Evolutionary conservation across 1,140 invertebrate genomes (phyloP).

Genomic region (Dermatophagoides farinae): DNA sequence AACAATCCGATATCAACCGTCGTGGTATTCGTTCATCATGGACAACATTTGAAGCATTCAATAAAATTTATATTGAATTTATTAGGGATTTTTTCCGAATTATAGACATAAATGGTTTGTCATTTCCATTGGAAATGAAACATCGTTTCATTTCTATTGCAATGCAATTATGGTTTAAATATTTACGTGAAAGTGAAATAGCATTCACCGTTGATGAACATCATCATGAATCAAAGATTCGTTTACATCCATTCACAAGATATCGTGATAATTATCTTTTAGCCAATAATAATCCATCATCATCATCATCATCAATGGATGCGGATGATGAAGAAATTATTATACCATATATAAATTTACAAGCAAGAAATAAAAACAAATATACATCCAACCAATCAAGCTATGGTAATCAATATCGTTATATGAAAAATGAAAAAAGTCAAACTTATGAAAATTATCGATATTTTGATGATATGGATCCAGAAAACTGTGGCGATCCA

Average conservation of each 20-base stretch:
- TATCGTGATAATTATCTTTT: slow-evolving; percentile 4
- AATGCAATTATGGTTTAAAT: slow-evolving; percentile 5
- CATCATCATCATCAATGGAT: not conserved
- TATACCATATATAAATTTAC: too few species aligned
- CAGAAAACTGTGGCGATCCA: not conserved
- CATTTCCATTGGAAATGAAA: not conserved
- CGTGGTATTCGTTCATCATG: not conserved
- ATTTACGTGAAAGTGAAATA: not conserved
- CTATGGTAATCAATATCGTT: too few species aligned
- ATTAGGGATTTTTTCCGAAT: slow-evolving; percentile 1
- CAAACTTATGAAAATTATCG: not conserved
- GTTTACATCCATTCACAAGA: not conserved
- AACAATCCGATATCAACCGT: not conserved
- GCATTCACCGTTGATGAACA: not conserved
- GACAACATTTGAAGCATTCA: slow-evolving; percentile 2
- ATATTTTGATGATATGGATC: not conserved
- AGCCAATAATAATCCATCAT: not conserved
- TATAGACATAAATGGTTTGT: not conserved
- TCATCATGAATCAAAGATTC: not conserved
- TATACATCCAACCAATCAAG: too few species aligned
- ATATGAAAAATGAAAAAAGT: not conserved
- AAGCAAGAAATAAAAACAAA: too few species aligned
- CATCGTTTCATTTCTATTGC: not conserved
- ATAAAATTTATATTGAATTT: not conserved
- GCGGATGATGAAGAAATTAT: too few species aligned